Evolutionary conservation across 2,888 invertebrate genomes (phyloP), one percentile per base, ranked within the genome.

Genomic region (Adelphocoris suturalis): DNA sequence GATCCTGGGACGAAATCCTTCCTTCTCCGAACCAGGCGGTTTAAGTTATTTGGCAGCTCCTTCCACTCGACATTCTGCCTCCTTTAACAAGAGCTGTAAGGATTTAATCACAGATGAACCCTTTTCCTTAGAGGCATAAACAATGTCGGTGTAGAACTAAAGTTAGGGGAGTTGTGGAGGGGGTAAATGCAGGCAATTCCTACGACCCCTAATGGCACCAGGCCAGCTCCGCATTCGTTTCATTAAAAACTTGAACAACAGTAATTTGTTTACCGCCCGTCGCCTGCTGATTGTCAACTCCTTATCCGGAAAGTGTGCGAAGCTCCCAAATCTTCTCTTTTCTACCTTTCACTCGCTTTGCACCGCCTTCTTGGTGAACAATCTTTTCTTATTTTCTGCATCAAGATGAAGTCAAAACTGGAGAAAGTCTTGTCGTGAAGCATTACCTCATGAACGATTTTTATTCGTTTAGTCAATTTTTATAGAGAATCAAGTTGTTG

Each of bases 221-320:
- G 85, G 85, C 85, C 85, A 85, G 85, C 85, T 85, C 85, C 85
- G 85, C 85, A 85, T 85, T 85, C 85, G 85, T 85, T 85, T 85
- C 85, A 85, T 85, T 85, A 85, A 85, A 85, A 85, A 85, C 85
- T 85, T 85, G 85, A 85, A 85, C 85, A 85, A 85, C 85, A 85
- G 85, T 85, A 85, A 85, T 85, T 85, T 85, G 85, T 85, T 85
- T 85, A 85, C 85, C 57, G 46, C 57, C 85, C 85, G 85, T 85
- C 85, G 85, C 37, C 61, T 57, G 61, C 61, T 85, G 85, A 85
- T 85, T 85, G 85, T 85, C 85, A 85, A 85, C 55, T 55, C 61
- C 85, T 85, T 85, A 85, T 85, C 85, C 61, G 12, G 23, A 46
- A 78, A 78, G 46, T 78, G 78, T 78, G 78, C 46, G 47, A 78